Evolutionary conservation across 37 sponge, comb jelly and placozoan species (phyloP).

Genomic region (Mnemiopsis leidyi): DNA sequence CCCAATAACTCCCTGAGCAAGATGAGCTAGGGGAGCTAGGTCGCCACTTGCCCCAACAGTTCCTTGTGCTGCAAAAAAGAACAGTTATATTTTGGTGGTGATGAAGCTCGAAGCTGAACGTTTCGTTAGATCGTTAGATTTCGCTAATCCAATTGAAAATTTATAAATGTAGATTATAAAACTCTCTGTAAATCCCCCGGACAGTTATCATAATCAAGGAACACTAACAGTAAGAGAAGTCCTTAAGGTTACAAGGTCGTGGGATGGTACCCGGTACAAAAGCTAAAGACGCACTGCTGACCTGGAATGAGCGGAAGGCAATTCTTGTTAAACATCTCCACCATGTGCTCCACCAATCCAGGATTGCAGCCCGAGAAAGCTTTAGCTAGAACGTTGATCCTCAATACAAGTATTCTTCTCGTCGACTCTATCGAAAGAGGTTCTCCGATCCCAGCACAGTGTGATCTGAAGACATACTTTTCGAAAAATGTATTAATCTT

Average conservation of each 20-base stretch:
- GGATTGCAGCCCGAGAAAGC: slow-evolving; percentile 73
- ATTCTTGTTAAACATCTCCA: slow-evolving; percentile 63
- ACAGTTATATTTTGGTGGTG: too few species aligned
- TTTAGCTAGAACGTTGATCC: slow-evolving; percentile 91
- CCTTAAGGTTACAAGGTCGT: too few species aligned
- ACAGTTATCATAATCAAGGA: too few species aligned
- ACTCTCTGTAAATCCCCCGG: too few species aligned
- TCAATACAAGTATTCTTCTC: slow-evolving; percentile 78
- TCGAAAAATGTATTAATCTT: too few species aligned
- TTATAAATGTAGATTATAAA: neutral
- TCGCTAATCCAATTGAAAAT: too few species aligned
- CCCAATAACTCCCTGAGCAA: slow-evolving; percentile 92
- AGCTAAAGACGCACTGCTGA: neutral
- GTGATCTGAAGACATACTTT: neutral
- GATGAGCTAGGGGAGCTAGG: slow-evolving; percentile 91
- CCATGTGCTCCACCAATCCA: slow-evolving; percentile 42
- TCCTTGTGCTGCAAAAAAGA: slow-evolving; percentile 94
- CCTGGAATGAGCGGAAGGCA: slow-evolving; percentile 18
- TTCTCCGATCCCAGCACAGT: slow-evolving; percentile 72
- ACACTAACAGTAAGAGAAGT: too few species aligned
- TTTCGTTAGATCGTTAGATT: too few species aligned
- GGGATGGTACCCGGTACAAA: too few species aligned
- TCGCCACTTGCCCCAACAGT: slow-evolving; percentile 97
- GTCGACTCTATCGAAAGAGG: slow-evolving; percentile 75
- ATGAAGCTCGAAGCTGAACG: too few species aligned